A percentile compares a stretch with the other conserved stretches of the same genome.
Evolutionary conservation across 2,888 invertebrate species (phyloP).

Genomic region (Bunonema sp.): DNA sequence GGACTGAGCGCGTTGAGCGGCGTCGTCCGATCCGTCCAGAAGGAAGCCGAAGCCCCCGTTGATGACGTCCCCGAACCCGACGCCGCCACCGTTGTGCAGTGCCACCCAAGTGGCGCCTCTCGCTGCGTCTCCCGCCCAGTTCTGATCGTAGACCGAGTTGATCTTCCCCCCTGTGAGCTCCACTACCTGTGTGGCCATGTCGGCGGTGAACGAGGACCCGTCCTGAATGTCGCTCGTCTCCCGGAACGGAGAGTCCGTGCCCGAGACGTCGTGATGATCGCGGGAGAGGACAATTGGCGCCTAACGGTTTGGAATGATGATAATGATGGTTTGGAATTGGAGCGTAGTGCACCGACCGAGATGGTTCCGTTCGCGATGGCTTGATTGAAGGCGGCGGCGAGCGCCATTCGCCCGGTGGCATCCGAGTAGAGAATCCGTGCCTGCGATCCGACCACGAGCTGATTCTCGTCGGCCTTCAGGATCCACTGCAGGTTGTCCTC

Average conservation of each 20-base stretch:
- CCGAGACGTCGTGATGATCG: slow-evolving; percentile 57
- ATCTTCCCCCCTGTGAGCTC: not conserved
- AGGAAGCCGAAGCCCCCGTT: slow-evolving; percentile 57
- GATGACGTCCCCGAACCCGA: slow-evolving; percentile 54
- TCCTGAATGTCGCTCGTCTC: slow-evolving; percentile 56
- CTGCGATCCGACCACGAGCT: slow-evolving; percentile 48
- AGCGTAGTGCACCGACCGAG: too few species aligned
- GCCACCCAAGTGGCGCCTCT: slow-evolving; percentile 57
- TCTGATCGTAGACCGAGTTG: not conserved
- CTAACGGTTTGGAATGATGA: too few species aligned
- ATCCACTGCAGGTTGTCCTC: slow-evolving; percentile 55
- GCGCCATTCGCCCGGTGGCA: slow-evolving; percentile 50
- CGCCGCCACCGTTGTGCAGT: slow-evolving; percentile 44
- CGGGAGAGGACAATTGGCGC: slow-evolving; percentile 54
- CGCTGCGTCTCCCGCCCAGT: slow-evolving; percentile 46
- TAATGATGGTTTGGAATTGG: too few species aligned
- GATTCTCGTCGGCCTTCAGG: slow-evolving; percentile 50
- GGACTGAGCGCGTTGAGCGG: slow-evolving; percentile 47
- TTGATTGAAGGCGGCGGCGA: slow-evolving; percentile 53
- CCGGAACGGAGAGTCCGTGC: slow-evolving; percentile 54
- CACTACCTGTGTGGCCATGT: slow-evolving; percentile 54
- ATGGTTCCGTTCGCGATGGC: slow-evolving; percentile 40
- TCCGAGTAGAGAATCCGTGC: slow-evolving; percentile 56
- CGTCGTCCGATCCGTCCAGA: slow-evolving; percentile 52
- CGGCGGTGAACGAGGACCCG: slow-evolving; percentile 55